A percentile compares a stretch with the other conserved stretches of the same genome.
Conservation (phyloP, 2,888 invertebrate species). For the Lymantria monacha region DNA sequence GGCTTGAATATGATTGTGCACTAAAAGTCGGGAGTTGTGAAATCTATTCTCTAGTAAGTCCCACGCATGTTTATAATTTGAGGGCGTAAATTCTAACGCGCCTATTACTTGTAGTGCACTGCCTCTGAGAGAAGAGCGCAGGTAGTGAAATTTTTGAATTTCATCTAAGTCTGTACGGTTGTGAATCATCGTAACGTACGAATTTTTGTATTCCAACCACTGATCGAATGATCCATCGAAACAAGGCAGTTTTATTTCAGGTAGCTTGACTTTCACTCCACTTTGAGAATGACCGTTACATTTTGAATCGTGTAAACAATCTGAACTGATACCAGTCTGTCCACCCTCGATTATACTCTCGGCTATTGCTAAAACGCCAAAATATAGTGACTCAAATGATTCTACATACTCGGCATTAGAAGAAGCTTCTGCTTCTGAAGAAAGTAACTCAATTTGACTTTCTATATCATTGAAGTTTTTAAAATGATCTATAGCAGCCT, state of each 20-base stretch:
- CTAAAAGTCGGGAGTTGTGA: not conserved
- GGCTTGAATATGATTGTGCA: not conserved
- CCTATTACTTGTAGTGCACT: not conserved
- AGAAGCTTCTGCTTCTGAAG: not conserved
- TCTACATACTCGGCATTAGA: not conserved
- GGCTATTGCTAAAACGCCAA: not conserved
- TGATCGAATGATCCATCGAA: slow-evolving; percentile 5
- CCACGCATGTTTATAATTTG: not conserved
- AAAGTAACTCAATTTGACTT: not conserved
- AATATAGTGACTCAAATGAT: not conserved
- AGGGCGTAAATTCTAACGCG: not conserved
- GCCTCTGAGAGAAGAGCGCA: not conserved
- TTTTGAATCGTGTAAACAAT: not conserved
- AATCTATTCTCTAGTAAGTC: not conserved
- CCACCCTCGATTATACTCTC: not conserved
- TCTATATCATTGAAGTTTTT: not conserved
- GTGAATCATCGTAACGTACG: slow-evolving; percentile 14
- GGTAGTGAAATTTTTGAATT: slow-evolving; percentile 9
- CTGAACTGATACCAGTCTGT: not conserved
- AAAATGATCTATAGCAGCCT: not conserved
- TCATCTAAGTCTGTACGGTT: slow-evolving; percentile 13
- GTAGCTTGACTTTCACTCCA: not conserved
- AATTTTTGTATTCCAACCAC: slow-evolving; percentile 15
- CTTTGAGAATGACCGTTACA: too few species aligned
- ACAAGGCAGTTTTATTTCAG: slow-evolving; percentile 8